phyloP scores from a whole-genome alignment of 64 coral and sea anemone species.

The Hydrozoanthus tunicans region DNA sequence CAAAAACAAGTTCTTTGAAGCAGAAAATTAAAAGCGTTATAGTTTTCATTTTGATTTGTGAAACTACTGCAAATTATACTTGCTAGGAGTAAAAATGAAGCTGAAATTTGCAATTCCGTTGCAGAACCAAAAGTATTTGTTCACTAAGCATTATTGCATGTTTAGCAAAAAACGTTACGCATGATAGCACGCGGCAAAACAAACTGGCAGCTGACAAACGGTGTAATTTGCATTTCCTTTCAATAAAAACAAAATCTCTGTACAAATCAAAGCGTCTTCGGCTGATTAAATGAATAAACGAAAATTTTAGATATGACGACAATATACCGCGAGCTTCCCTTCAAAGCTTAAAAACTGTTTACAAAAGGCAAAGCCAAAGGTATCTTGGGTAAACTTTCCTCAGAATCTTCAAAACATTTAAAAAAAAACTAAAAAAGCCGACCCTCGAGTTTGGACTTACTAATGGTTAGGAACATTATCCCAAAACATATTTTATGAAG shows the following conservation, averaged over 20 bases:
- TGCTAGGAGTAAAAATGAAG: neutral
- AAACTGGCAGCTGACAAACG: constrained; percentile 47
- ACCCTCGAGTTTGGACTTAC: no score
- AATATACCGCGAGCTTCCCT: neutral
- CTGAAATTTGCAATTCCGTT: neutral
- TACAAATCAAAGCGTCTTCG: constrained; percentile 46
- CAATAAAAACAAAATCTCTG: constrained; percentile 55
- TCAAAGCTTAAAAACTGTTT: neutral
- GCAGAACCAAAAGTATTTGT: neutral
- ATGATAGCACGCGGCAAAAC: constrained; percentile 22
- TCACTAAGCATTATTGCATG: neutral
- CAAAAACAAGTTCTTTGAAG: constrained; percentile 11
- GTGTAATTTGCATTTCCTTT: constrained; percentile 53
- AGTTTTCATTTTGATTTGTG: constrained; percentile 1
- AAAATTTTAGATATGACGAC: constrained; percentile 11
- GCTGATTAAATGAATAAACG: constrained; percentile 42
- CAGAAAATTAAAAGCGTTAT: neutral
- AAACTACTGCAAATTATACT: neutral
- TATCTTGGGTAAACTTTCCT: neutral
- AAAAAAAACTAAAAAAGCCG: neutral
- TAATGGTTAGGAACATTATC: no score
- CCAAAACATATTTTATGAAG: no score
- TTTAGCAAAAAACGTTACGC: constrained; percentile 17
- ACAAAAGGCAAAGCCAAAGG: constrained; percentile 7
- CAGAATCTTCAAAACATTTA: constrained; percentile 21